Percentiles rank a stretch among this genome's conserved stretches.
Conservation (phyloP, 37 sponge, comb jelly and placozoan species). For the Chondrilla cf. caribensis region DNA sequence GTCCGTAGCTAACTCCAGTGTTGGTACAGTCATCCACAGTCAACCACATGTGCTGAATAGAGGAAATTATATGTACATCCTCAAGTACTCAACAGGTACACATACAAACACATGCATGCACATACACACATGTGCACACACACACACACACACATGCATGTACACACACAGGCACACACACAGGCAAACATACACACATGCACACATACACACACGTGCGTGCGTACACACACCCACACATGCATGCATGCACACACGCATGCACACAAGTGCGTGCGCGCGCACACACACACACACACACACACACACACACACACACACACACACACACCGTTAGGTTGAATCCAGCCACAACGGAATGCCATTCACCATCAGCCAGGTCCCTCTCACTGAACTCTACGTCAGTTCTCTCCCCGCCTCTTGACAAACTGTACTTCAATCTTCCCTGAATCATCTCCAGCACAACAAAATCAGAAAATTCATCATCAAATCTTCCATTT, state of each 20-base stretch:
- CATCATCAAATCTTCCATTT: constrained; percentile 46
- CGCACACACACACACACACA: neutral
- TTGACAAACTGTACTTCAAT: constrained; percentile 17
- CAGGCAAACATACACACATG: neutral
- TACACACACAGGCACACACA: constrained; percentile 28
- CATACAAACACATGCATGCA: neutral
- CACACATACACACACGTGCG: neutral
- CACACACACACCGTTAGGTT: constrained; percentile 44
- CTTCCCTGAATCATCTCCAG: constrained; percentile 28
- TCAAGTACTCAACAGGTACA: too few relatives aligned
- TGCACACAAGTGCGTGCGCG: too few relatives aligned
- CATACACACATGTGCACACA: neutral
- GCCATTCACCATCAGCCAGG: constrained; percentile 50
- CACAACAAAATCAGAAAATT: constrained; percentile 28
- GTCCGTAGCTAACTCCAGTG: neutral
- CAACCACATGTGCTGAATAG: neutral
- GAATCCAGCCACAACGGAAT: constrained; percentile 34
- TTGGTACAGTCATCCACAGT: constrained; percentile 4
- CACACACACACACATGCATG: neutral
- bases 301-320: neutral
- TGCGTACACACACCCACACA: neutral
- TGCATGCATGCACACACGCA: neutral
- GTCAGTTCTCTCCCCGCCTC: constrained; percentile 10
- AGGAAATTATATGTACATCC: too few relatives aligned
- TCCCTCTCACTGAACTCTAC: neutral